Base-by-base conservation (phyloP, 2,888 invertebrate species). In the Alitta virens region DNA sequence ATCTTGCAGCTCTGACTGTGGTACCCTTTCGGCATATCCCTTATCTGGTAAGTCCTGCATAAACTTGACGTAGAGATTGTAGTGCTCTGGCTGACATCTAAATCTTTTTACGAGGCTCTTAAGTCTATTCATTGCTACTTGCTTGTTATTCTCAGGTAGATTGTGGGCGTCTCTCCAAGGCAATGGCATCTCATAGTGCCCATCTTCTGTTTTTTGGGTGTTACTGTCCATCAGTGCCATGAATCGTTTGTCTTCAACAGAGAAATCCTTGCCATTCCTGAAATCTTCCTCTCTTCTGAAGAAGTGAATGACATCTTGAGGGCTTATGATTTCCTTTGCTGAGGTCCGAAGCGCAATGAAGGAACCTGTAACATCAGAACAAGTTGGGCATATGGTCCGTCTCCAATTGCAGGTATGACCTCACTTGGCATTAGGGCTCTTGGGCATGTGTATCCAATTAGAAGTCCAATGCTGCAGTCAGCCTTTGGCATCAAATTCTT, bases 131-230 rank as follows among this genome's bases (percentile, higher is more conserved):
- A n/a, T 14, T 1, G 65, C 65, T 12, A 25, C 12, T 12, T 33
- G 12, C 38, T 16, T 49, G 59, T 63, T 65, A 46, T 63, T 52
- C n/a, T n/a, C n/a, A 14, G 62, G 62, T 12, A 65, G 54, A 1
- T 21, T 9, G 5, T 18, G 24, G 9, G 16, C 33, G 2, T 27
- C 14, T 16, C 38, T 46, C 38, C 63, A 63, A 9, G 65, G 63
- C 18, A 65, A 38, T 16, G 63, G 63, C 43, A 60, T 27, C 23
- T 56, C 56, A 42, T 33, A 60, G n/a, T 60, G 60, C 5, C 63
- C 63, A 54, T 62, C 18, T 33, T 23, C 24, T 2, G 42, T 21
- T 18, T 23, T 3, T 1, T 18, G 9, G 5, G 24, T 56, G 7
- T 2, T 26, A 7, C 5, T 25, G 1, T 24, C 46, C 24, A 56